These are phyloP conservation scores for Oncorhynchus mykiss DNA, from an alignment of 2,113 vertebrate genomes.

Conservation along the genomic window DNA sequence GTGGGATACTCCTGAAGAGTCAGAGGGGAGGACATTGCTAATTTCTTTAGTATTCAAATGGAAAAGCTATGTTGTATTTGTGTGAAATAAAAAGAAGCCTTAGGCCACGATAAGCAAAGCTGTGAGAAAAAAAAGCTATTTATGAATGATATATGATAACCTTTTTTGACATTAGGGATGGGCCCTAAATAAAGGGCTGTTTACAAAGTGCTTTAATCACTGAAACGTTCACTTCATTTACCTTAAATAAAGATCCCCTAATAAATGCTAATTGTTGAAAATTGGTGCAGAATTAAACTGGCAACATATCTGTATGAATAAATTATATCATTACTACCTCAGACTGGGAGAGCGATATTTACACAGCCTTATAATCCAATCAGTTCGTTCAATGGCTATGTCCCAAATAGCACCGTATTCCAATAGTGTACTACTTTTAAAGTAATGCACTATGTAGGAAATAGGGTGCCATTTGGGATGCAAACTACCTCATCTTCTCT, in stretches of 20 bases:
- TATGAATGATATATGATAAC: slow-evolving; percentile 59
- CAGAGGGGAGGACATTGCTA: neutral
- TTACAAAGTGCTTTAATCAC: slow-evolving; percentile 38
- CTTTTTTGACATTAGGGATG: slow-evolving; percentile 31
- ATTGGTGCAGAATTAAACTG: slow-evolving; percentile 66
- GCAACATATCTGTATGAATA: slow-evolving; percentile 59
- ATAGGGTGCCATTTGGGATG: no score
- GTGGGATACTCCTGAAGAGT: slow-evolving; percentile 43
- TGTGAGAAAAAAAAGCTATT: slow-evolving; percentile 26
- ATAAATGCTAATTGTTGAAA: slow-evolving; percentile 61
- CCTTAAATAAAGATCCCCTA: slow-evolving; percentile 36
- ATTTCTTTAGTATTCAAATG: neutral
- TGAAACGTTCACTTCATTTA: slow-evolving; percentile 55
- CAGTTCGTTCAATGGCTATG: slow-evolving; percentile 47
- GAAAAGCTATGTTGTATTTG: slow-evolving; percentile 27
- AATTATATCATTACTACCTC: slow-evolving; percentile 54
- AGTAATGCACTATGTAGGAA: no score
- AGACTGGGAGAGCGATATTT: slow-evolving; percentile 45
- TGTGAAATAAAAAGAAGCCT: slow-evolving; percentile 34
- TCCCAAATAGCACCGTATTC: slow-evolving; percentile 35
- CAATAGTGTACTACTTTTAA: no score
- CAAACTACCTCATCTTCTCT: slow-evolving; percentile 7
- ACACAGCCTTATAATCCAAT: slow-evolving; percentile 57
- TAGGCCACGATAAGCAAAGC: slow-evolving; percentile 16
- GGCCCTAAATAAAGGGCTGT: slow-evolving; percentile 44